Conservation (phyloP, 2,888 invertebrate species). For the Apamea epomidion region DNA sequence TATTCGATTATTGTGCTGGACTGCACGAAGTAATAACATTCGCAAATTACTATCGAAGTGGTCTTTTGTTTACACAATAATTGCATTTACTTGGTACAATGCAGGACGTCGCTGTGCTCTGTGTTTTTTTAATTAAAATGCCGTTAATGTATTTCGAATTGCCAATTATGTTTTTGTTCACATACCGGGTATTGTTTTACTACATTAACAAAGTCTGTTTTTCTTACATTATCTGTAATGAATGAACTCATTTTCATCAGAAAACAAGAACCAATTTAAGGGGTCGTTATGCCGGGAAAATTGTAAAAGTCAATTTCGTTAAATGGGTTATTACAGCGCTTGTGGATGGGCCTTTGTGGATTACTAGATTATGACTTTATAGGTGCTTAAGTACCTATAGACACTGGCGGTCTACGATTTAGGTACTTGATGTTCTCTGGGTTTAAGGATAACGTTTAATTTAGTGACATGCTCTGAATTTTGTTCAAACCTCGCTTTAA, state of each 20-base stretch:
- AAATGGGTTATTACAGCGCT: constrained; percentile 42
- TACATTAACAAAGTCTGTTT: constrained; percentile 22
- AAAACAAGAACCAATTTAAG: constrained; percentile 38
- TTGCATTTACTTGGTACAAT: constrained; percentile 34
- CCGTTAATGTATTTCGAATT: constrained; percentile 42
- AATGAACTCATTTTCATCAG: constrained; percentile 19
- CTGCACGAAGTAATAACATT: constrained; percentile 25
- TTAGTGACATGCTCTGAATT: not conserved
- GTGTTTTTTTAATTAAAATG: constrained; percentile 42
- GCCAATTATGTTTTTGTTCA: constrained; percentile 38
- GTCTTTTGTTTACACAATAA: constrained; percentile 38
- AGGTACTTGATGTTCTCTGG: not conserved
- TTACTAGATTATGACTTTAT: constrained; percentile 44
- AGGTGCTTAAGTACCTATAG: constrained; percentile 4
- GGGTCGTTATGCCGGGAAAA: constrained; percentile 37
- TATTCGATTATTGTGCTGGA: constrained; percentile 42
- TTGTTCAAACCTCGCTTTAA: not conserved
- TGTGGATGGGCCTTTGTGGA: constrained; percentile 23
- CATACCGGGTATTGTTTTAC: constrained; percentile 15
- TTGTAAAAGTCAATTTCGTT: constrained; percentile 52
- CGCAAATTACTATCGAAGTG: constrained; percentile 25
- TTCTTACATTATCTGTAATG: constrained; percentile 13
- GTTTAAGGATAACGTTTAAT: constrained; percentile 1
- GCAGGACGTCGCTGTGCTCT: constrained; percentile 3
- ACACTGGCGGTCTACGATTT: not conserved